Conservation (phyloP, 1,140 invertebrate species). For the Leptinotarsa undecemlineata region DNA sequence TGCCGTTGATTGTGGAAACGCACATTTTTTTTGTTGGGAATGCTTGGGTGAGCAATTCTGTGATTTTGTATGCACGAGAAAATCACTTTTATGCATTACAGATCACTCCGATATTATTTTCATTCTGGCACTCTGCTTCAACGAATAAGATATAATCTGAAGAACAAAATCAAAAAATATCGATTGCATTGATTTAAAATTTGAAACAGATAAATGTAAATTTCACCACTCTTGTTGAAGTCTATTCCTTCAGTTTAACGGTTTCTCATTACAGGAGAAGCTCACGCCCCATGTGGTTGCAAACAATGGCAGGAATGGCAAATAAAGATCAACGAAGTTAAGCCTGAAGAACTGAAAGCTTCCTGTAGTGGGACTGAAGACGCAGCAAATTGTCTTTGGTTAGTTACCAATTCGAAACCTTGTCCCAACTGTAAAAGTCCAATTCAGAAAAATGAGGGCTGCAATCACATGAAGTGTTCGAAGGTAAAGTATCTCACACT, state of each 20-base stretch:
- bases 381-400: conserved; percentile 73
- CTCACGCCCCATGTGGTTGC: conserved; percentile 72
- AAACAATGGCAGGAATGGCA: conserved; percentile 70
- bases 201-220: too few species aligned
- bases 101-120: not conserved
- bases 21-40: conserved; percentile 77
- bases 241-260: not conserved
- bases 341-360: conserved; percentile 66
- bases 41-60: conserved; percentile 49
- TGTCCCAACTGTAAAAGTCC: conserved; percentile 75
- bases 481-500: conserved; percentile 59
- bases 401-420: conserved; percentile 75
- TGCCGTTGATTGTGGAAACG: conserved; percentile 74
- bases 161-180: not conserved
- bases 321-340: conserved; percentile 66
- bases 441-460: conserved; percentile 79
- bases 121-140: not conserved
- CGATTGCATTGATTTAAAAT: too few species aligned
- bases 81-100: too few species aligned
- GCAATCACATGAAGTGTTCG: conserved; percentile 79
- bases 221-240: too few species aligned
- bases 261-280: conserved; percentile 59
- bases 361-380: conserved; percentile 66
- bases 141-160: not conserved
- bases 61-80: not conserved